Evolutionary conservation across 2,797 vertebrate species (phyloP).

Genomic region (Gobionotothen gibberifrons): DNA sequence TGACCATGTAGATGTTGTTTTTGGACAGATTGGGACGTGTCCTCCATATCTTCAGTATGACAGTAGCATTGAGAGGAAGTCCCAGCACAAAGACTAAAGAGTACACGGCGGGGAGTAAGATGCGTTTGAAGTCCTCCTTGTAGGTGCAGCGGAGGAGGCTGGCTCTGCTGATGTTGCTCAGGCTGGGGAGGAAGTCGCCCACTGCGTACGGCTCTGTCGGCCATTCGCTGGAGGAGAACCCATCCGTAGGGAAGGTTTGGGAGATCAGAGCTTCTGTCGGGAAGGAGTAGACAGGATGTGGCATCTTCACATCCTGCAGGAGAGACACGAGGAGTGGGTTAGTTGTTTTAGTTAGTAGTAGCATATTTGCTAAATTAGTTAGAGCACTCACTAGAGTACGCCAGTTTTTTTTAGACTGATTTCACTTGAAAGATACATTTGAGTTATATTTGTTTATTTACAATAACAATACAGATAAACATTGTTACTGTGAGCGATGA

Average conservation of each 20-base stretch:
- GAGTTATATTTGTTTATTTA: not conserved
- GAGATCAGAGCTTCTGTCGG: conserved; percentile 43
- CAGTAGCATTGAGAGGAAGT: conserved; percentile 88
- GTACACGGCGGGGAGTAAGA: conserved; percentile 92
- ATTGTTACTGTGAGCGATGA: not conserved
- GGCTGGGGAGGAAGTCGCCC: not conserved
- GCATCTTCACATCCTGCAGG: conserved; percentile 74
- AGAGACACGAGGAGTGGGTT: not conserved
- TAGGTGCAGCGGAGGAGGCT: conserved; percentile 86
- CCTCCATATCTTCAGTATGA: conserved; percentile 91
- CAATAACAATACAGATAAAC: not conserved
- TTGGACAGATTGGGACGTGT: conserved; percentile 85
- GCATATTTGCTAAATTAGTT: not conserved
- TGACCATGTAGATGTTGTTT: conserved; percentile 92
- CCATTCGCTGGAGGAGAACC: conserved; percentile 10
- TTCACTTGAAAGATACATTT: not conserved
- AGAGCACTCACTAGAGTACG: not conserved
- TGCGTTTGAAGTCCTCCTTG: conserved; percentile 92
- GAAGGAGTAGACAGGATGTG: conserved; percentile 44
- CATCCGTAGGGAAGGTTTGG: conserved; percentile 23
- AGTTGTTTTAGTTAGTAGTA: not conserved
- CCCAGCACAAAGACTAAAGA: conserved; percentile 88
- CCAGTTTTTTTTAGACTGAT: too few relatives aligned
- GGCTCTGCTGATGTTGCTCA: conserved; percentile 22
- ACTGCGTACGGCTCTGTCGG: conserved; percentile 30